Evolutionary conservation across 2,113 vertebrate genomes (phyloP).

Genomic region (Podarcis muralis): DNA sequence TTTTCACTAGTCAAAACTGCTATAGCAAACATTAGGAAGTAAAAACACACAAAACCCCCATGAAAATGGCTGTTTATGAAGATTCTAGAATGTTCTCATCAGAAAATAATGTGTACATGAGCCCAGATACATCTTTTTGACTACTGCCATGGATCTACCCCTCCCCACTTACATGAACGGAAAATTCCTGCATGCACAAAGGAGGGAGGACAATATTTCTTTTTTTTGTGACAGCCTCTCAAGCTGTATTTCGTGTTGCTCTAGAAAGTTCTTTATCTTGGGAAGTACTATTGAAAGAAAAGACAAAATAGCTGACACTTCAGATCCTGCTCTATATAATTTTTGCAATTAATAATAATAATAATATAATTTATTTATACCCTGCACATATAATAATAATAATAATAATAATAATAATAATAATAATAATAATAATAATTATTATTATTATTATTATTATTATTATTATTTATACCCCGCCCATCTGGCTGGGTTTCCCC

Average conservation of each 20-base stretch:
- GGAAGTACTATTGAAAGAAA: not conserved
- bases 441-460: too few relatives aligned
- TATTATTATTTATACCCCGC: too few relatives aligned
- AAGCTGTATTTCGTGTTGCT: not conserved
- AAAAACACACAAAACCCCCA: not conserved
- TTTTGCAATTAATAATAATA: not conserved
- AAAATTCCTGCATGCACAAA: not conserved
- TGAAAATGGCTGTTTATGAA: not conserved
- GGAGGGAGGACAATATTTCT: not conserved
- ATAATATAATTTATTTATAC: too few relatives aligned
- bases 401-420: too few relatives aligned
- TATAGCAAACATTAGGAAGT: not conserved
- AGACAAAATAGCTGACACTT: not conserved
- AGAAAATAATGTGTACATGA: not conserved
- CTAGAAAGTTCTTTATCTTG: not conserved
- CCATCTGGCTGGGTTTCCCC: too few relatives aligned
- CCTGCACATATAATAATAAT: too few relatives aligned
- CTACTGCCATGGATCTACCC: not conserved
- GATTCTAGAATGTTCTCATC: not conserved
- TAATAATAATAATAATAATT: too few relatives aligned
- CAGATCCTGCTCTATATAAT: not conserved
- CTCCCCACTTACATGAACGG: not conserved
- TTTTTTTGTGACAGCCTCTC: not conserved
- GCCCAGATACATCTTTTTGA: not conserved
- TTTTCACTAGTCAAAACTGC: conserved; percentile 47